Base-by-base conservation (phyloP, 2,888 invertebrate species). In the Agrilus biguttatus region DNA sequence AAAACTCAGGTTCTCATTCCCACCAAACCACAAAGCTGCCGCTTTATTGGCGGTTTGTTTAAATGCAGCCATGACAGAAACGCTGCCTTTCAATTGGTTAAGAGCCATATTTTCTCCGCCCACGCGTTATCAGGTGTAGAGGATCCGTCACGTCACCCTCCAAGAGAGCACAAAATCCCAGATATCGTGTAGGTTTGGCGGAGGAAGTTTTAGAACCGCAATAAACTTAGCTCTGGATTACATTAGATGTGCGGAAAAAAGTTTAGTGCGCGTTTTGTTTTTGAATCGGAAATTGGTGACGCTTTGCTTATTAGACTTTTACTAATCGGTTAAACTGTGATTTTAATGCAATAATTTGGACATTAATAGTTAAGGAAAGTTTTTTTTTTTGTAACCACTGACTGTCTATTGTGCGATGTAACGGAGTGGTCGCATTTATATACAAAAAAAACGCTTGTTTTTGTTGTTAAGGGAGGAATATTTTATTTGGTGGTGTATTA, bases 61-160 rank as follows among this genome's bases (percentile, higher is more conserved):
- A 39, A 43, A 46, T 52, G 54, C 59, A 55, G 60, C 61, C 61
- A 61, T 61, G 53, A 58, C 57, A 51, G 47, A 44, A 47, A 49
- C 38, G 35, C 40, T 21, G 37, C 13, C 7, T 14, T 44, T 14
- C 45, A 33, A 60, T 61, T 61, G 59, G 60, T 40, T 10, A 10
- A 28, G 10, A 28, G 43, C 37, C 39, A 34, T 36, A 19, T 40
- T 44, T 41, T 43, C 44, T 36, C 37, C 34, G 33, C 51, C 47
- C 36, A 45, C 45, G 42, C 42, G 42, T 46, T 37, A 33, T 48
- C 47, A 44, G 33, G 34, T 14, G 23, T 39, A 19, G 39, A 44
- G 44, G 44, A 41, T 35, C 42, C 34, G 37, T 28, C 28, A 28
- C 28, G 28, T 28, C 42, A 44, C 39, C 42, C 32, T 43, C 38